Percentiles rank a stretch among this genome's conserved stretches.
phyloP scores from a whole-genome alignment of 2,888 invertebrate genomes.

The Stenolophus ochropezus region DNA sequence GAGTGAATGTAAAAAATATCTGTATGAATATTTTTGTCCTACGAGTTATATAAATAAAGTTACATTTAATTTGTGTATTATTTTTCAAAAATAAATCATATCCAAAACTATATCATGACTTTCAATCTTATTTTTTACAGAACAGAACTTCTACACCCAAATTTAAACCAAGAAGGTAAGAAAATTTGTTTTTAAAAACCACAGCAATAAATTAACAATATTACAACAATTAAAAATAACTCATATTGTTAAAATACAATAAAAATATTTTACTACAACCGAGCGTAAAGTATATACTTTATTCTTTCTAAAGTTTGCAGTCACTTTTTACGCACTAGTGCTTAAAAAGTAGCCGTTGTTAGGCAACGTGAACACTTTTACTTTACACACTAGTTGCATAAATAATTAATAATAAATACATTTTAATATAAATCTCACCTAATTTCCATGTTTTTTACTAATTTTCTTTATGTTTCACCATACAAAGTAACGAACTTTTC shows the following conservation, averaged over 20 bases:
- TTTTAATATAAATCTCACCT: background rate
- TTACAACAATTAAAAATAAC: no score
- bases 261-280: no score
- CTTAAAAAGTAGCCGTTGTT: no score
- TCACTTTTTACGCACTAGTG: no score
- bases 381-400: background rate
- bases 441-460: background rate
- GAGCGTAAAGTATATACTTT: no score
- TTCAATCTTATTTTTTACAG: background rate
- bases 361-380: background rate
- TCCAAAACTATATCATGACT: background rate
- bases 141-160: background rate
- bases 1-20: background rate
- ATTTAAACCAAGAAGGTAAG: background rate
- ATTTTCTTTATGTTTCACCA: background rate
- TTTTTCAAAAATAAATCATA: background rate
- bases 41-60: background rate
- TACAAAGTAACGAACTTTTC: background rate
- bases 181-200: no score
- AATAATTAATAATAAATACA: background rate
- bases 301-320: no score
- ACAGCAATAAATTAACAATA: no score
- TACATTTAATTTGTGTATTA: background rate
- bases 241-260: no score
- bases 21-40: background rate